Conservation (phyloP, 92 coral and sea anemone species). For the Micromussa lordhowensis region DNA sequence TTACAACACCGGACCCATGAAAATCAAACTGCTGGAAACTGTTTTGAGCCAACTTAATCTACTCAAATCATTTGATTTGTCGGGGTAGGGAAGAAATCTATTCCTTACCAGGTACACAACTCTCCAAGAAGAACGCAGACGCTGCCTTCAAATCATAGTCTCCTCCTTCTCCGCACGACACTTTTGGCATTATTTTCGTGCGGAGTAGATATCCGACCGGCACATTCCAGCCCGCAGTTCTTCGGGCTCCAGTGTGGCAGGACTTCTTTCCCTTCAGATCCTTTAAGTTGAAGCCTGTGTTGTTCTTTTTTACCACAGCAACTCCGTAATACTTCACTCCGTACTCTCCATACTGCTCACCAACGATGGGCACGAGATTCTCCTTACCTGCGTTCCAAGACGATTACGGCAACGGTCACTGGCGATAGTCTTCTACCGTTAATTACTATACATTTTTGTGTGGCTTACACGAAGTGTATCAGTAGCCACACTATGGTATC, state of each 20-base stretch:
- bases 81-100: neutral
- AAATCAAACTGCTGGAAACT: no score
- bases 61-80: neutral
- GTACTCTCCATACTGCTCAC: slow-evolving; percentile 57
- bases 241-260: slow-evolving; percentile 85
- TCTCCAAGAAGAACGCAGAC: slow-evolving; percentile 64
- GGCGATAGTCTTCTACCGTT: neutral
- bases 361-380: slow-evolving; percentile 61
- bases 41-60: no score
- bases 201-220: slow-evolving; percentile 81
- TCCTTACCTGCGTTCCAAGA: slow-evolving; percentile 41
- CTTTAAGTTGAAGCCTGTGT: slow-evolving; percentile 29
- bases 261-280: slow-evolving; percentile 70
- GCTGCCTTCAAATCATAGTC: slow-evolving; percentile 53
- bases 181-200: neutral
- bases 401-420: neutral
- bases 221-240: slow-evolving; percentile 80
- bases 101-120: slow-evolving; percentile 87
- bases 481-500: no score
- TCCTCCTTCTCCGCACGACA: slow-evolving; percentile 32
- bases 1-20: no score
- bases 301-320: slow-evolving; percentile 74
- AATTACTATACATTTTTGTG: no score
- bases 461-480: no score
- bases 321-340: slow-evolving; percentile 71